These are phyloP conservation scores for Argyra leucocephala DNA, from an alignment of 2,888 invertebrate genomes.

Conservation along the genomic window DNA sequence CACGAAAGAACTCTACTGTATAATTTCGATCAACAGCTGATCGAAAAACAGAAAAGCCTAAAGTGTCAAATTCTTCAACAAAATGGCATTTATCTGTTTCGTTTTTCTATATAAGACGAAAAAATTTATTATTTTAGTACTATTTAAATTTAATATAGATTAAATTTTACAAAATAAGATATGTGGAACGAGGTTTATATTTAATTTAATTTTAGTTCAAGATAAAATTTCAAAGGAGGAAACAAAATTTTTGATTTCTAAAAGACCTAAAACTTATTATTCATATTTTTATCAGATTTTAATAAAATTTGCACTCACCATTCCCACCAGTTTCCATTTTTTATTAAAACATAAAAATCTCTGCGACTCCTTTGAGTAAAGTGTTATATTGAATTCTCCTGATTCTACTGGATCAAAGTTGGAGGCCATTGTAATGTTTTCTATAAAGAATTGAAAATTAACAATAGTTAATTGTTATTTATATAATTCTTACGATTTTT, in stretches of 20 bases:
- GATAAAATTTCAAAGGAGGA: no score
- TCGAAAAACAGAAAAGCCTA: background rate
- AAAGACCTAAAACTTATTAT: no score
- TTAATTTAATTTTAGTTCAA: no score
- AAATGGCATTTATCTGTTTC: background rate
- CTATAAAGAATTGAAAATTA: background rate
- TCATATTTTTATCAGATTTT: no score
- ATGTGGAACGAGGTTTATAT: no score
- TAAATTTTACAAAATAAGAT: no score
- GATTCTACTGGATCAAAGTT: background rate
- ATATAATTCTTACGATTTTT: no score
- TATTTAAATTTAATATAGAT: no score
- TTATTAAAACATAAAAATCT: background rate
- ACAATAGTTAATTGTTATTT: no score
- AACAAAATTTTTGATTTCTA: no score
- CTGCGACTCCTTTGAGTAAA: background rate
- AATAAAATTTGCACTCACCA: background rate
- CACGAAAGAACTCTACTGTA: background rate
- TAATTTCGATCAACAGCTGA: background rate
- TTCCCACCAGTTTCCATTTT: conserved; percentile 1
- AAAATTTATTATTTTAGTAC: background rate
- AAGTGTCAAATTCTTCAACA: background rate
- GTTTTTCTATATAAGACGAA: background rate
- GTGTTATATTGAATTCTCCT: background rate
- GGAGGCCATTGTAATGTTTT: background rate